Evolutionary conservation across 2,797 vertebrate species (phyloP), one percentile per base, ranked within the genome.

Genomic region (Hipposideros larvatus): DNA sequence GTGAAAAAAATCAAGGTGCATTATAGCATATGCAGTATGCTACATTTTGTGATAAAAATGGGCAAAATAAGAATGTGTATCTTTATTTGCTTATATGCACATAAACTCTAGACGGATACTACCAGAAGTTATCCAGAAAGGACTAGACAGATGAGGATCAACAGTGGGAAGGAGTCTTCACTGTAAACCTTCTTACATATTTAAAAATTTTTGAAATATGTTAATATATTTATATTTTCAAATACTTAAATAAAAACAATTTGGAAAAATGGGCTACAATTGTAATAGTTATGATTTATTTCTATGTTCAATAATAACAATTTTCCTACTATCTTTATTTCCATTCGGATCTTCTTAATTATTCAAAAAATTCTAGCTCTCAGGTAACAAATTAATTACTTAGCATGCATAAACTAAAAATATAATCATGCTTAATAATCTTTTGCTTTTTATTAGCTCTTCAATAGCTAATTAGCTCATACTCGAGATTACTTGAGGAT

Each of bases 201-300:
- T 71, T 11, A 8, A 82, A 73, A 68, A 11, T 51, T 82, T 63
- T 21, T 87, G 11, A 87, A 65, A 11, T 46, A 34, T n/a, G 18
- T 78, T 34, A 53, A 34, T 31, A 1, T 87, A 80, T 63, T 90
- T 75, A 34, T 37, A 70, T 90, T 87, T 92, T 53, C 70, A 87
- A 93, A 77, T 66, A 87, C 24, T 90, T 75, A 75, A 61, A 82
- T 74, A 84, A 89, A 92, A 87, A 63, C 26, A 70, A 70, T 55
- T 55, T 65, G 26, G 55, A 71, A 84, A 91, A 91, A 83, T 1
- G 43, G n/a, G 41, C 75, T 90, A 78, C 1, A 70, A 34, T 7
- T 75, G 9, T 53, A 8, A 83, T 26, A 48, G 82, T 43, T 66
- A 43, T 48, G 14, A 63, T 73, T 87, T 80, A 79, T 79, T 73